These are phyloP conservation scores for Ericerus pela DNA, from an alignment of 1,140 invertebrate species.

Conservation along the genomic window DNA sequence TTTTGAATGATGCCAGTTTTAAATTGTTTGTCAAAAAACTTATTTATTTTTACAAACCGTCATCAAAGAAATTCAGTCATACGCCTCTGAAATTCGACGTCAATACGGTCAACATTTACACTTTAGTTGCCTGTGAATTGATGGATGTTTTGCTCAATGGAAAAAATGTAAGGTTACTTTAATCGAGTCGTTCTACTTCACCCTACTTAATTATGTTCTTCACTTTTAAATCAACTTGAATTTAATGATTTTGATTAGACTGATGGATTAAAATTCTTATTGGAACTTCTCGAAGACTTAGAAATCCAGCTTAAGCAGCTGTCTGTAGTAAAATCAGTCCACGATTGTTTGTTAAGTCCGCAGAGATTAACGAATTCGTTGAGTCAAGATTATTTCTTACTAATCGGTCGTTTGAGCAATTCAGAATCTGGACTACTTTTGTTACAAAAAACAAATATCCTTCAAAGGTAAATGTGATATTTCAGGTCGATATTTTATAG, in stretches of 20 bases:
- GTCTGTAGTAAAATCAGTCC: slow-evolving; percentile 51
- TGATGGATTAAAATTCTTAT: slow-evolving; percentile 14
- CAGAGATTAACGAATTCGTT: slow-evolving; percentile 72
- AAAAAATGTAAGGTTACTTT: slow-evolving; percentile 17
- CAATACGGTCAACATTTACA: slow-evolving; percentile 41
- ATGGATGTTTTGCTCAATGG: slow-evolving; percentile 54
- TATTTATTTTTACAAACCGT: slow-evolving; percentile 73
- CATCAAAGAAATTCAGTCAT: slow-evolving; percentile 59
- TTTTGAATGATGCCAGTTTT: slow-evolving; percentile 56
- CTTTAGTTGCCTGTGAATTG: slow-evolving; percentile 55
- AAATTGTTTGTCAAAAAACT: slow-evolving; percentile 65
- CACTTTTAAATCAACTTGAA: neutral
- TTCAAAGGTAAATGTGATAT: slow-evolving; percentile 44
- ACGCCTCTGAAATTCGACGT: slow-evolving; percentile 40
- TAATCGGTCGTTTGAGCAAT: slow-evolving; percentile 71
- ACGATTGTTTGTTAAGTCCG: slow-evolving; percentile 78
- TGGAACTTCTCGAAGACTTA: slow-evolving; percentile 66
- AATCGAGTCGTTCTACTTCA: neutral
- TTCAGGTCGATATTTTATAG: slow-evolving; percentile 5
- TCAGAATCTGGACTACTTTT: slow-evolving; percentile 52
- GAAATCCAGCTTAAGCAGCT: slow-evolving; percentile 58
- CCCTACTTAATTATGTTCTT: neutral
- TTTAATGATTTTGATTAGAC: neutral
- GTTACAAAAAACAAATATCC: slow-evolving; percentile 61
- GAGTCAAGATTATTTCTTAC: slow-evolving; percentile 85